A percentile compares a stretch with the other conserved stretches of the same genome.
These are phyloP conservation scores for Chaetophractus vellerosus DNA, from an alignment of 2,797 vertebrate species.

Conservation along the genomic window DNA sequence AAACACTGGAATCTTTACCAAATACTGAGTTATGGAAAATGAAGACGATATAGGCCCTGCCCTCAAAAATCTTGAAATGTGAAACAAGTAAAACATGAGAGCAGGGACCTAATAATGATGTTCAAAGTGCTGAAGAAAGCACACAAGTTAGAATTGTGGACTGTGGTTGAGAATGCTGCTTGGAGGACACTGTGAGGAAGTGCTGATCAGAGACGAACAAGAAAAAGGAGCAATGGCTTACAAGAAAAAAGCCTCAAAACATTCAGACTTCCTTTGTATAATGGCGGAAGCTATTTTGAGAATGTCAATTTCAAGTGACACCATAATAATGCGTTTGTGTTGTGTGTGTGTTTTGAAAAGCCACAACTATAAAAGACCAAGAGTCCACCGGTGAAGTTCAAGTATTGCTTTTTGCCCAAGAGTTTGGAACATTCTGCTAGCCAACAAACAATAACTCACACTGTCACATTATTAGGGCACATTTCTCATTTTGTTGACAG, in stretches of 20 bases:
- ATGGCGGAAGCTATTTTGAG: slow-evolving; percentile 50
- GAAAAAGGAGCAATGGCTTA: slow-evolving; percentile 1
- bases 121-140: neutral
- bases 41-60: neutral
- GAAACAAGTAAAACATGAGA: neutral
- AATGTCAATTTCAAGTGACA: slow-evolving; percentile 53
- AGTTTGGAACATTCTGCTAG: slow-evolving; percentile 11
- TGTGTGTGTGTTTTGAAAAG: slow-evolving; percentile 51
- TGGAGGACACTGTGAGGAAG: neutral
- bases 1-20: neutral
- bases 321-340: slow-evolving; percentile 50
- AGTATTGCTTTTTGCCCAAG: neutral
- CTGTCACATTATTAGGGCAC: neutral
- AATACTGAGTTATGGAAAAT: neutral
- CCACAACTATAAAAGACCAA: neutral
- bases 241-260: neutral
- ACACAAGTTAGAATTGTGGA: neutral
- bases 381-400: slow-evolving; percentile 55
- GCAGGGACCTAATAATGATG: neutral
- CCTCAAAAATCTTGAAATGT: neutral
- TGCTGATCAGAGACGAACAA: neutral
- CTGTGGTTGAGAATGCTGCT: neutral
- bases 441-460: neutral
- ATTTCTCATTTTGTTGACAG: slow-evolving; percentile 50
- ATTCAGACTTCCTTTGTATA: slow-evolving; percentile 14